Base-by-base conservation (phyloP, 2,113 vertebrate genomes). In the Chaetura pelagica region DNA sequence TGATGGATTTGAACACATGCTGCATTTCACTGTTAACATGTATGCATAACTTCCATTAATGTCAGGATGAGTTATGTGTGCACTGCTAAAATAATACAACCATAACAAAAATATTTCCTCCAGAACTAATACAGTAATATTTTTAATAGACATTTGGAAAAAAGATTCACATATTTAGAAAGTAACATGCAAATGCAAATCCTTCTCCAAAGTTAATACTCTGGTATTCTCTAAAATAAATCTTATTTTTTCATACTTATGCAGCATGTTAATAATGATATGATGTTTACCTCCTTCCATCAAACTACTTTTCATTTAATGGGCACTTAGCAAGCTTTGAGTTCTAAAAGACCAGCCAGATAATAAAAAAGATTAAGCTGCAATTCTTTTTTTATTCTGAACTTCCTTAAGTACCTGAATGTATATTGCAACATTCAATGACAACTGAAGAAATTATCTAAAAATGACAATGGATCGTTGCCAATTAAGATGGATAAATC, bases 1-100 rank as follows among this genome's bases (percentile, higher is more conserved):
- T 97, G 93, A 97, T 90, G 84, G 85, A 97, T 95, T 78, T 76
- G 85, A 97, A 90, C 91, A 95, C 52, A 90, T 89, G 91, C 32
- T 85, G 85, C 40, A 75, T 96, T 92, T 92, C 86, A 85, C 83
- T 64, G 54, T 84, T 94, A 91, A 69, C 52, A 81, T 82, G 62
- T 84, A 90, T 54, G 82, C 6, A 1, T 94, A 94, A 89, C 69
- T 87, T 86, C 85, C 88, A 94, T 90, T 96, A 95, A 85, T 32
- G 95, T 94, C 94, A 91, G 10, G 61, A 82, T 96, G 89, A 97
- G 75, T 94, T 96, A 94, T 84, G 49, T 12, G 35, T 80, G 71
- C 29, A 19, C 40, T 62, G 48, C 55, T 85, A 93, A 94, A 96
- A 92, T 71, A 94, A 92, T 54, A 93, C 51, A 24, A 67, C 83